Conservation (phyloP, 2,888 invertebrate species). For the Hydrotaea cyrtoneurina region DNA sequence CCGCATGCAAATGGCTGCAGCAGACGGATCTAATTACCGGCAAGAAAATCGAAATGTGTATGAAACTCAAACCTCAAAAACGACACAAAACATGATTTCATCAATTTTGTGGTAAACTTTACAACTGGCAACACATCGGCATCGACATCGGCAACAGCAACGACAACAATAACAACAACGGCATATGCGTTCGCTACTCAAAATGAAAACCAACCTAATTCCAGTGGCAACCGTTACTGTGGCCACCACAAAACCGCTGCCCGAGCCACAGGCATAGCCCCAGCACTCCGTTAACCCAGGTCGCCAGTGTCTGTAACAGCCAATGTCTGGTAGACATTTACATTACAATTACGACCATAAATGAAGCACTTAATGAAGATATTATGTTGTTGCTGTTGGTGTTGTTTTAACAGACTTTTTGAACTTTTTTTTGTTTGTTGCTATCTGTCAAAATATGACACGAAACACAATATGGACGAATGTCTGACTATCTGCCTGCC, state of each 20-base stretch:
- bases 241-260: neutral
- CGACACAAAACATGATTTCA: constrained; percentile 32
- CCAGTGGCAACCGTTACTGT: neutral
- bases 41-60: constrained; percentile 20
- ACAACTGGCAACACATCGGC: no score
- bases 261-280: neutral
- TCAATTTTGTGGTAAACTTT: constrained; percentile 24
- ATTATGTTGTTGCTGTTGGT: constrained; percentile 19
- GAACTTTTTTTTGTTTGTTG: constrained; percentile 32
- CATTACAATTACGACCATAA: neutral
- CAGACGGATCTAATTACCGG: constrained; percentile 38
- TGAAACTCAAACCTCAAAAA: neutral
- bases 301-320: neutral
- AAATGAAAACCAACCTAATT: neutral
- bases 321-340: neutral
- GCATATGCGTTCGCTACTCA: neutral
- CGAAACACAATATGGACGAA: neutral
- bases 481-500: neutral
- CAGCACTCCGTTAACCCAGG: neutral
- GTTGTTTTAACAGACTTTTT: constrained; percentile 32
- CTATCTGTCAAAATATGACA: constrained; percentile 39
- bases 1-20: neutral
- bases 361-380: constrained; percentile 25
- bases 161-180: no score
- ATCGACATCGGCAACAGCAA: no score